Evolutionary conservation across 2,888 invertebrate genomes (phyloP).

Genomic region (Pyrochroa serraticornis): DNA sequence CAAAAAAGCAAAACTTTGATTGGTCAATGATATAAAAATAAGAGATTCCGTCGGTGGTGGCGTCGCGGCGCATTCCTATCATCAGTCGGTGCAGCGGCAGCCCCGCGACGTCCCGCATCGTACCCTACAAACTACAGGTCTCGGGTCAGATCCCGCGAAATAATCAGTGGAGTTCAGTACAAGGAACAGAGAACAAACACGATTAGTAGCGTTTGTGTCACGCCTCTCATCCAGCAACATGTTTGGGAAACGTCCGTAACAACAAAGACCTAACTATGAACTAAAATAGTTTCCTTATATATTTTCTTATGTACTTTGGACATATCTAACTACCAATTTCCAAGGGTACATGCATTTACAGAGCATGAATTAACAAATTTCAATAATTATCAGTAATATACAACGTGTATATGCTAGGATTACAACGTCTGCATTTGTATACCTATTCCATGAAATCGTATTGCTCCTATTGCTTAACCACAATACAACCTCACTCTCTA

Average conservation of each 20-base stretch:
- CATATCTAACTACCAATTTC: slow-evolving; percentile 54
- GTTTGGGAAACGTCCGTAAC: slow-evolving; percentile 41
- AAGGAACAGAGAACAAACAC: slow-evolving; percentile 38
- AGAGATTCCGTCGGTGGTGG: background rate
- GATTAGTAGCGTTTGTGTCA: slow-evolving; percentile 19
- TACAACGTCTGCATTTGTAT: slow-evolving; percentile 45
- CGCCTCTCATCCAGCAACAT: slow-evolving; percentile 30
- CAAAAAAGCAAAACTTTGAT: slow-evolving; percentile 59
- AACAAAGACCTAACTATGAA: slow-evolving; percentile 50
- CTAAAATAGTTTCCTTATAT: slow-evolving; percentile 41
- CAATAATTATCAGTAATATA: slow-evolving; percentile 37
- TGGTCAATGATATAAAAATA: slow-evolving; percentile 61
- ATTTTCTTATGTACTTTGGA: slow-evolving; percentile 52
- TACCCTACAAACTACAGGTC: slow-evolving; percentile 47
- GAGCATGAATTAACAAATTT: slow-evolving; percentile 55
- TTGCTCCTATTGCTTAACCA: slow-evolving; percentile 52
- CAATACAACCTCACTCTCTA: slow-evolving; percentile 54
- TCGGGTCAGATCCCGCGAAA: slow-evolving; percentile 38
- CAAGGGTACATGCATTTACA: slow-evolving; percentile 57
- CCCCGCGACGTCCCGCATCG: slow-evolving; percentile 36
- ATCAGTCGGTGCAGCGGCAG: too few species aligned
- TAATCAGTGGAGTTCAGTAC: slow-evolving; percentile 37
- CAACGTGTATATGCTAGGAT: slow-evolving; percentile 48
- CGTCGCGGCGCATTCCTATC: too few species aligned
- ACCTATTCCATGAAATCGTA: slow-evolving; percentile 50